Percentiles rank a stretch among this genome's conserved stretches.
phyloP scores from a whole-genome alignment of 1,140 invertebrate genomes.

The Drosophila simulans region DNA sequence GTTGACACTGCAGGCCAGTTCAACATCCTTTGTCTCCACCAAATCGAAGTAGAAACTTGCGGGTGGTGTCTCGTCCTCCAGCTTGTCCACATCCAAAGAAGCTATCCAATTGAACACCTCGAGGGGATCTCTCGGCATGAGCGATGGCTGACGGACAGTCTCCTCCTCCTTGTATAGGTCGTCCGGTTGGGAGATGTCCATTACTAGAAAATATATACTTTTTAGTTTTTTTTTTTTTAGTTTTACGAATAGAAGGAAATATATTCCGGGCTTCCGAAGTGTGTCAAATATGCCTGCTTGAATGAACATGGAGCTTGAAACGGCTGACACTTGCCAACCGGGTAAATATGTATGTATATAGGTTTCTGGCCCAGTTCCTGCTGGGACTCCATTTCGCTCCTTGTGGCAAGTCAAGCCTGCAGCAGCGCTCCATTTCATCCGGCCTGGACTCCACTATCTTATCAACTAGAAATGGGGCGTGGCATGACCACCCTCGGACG shows the following conservation, averaged over 20 bases:
- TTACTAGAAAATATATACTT: background rate
- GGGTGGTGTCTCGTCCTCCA: background rate
- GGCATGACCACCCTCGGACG: slow-evolving; percentile 24
- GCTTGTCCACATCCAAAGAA: background rate
- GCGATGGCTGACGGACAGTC: background rate
- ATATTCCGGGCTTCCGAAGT: background rate
- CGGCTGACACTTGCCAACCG: background rate
- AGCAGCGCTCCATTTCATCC: slow-evolving; percentile 19
- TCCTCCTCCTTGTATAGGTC: background rate
- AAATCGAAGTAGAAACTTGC: background rate
- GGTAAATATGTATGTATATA: background rate
- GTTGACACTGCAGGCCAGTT: background rate
- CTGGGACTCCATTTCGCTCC: slow-evolving; percentile 8
- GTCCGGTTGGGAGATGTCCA: background rate
- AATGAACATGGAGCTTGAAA: background rate
- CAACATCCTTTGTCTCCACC: background rate
- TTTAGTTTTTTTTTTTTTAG: too few relatives aligned
- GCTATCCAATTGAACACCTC: background rate
- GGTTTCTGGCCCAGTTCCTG: background rate
- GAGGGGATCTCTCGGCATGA: background rate
- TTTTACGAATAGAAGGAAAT: background rate
- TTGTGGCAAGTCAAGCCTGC: slow-evolving; percentile 3
- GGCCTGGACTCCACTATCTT: slow-evolving; percentile 19
- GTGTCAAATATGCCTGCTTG: background rate
- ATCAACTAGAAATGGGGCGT: slow-evolving; percentile 32